Base-by-base conservation (phyloP, 2,888 invertebrate species). In the Mechanitis messenoides region DNA sequence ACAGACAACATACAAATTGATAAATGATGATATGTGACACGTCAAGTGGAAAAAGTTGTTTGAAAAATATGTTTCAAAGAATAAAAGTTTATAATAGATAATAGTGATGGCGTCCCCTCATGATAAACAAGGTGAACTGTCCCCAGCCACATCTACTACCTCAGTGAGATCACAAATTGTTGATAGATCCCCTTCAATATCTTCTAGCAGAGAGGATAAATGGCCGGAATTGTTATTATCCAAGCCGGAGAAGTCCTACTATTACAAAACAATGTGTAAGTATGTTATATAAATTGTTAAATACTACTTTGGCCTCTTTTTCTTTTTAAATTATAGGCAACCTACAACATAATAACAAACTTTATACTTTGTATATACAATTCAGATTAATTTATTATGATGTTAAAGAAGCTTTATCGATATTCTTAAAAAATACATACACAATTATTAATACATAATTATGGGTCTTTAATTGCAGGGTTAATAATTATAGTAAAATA, bases 151-250 rank as follows among this genome's bases (percentile, higher is more conserved):
- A 47, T 85, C 88, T 56, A 80, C 82, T 46, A 72, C 84, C 12
- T 87, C 87, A 47, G 66, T 83, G 46, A 84, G 75, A 74, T 83
- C 83, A 42, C 74, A 76, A 33, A 70, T 81, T 31, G 77, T 84
- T 62, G 87, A 87, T 59, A 79, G 88, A 77, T 85, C 89, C 54
- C 81, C 87, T 45, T 87, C 88, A 45, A 76, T 82, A 65, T 73
- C 85, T 38, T 88, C 89, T 53, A 73, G 77, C 45, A 87, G 70
- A 64, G 86, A 85, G 68, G 89, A 90, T 72, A 89, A 83, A 81
- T 91, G 91, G 91, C 91, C 91, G 72, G 90, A 90, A 79, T 78
- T 90, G 65, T 74, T 91, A 68, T 69, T 90, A 71, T 84, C 90
- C 58, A 84, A 79, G 72, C 90, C 90, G 33, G 80, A 87, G 62